Percentiles rank a stretch among this genome's conserved stretches.
phyloP scores from a whole-genome alignment of 2,888 invertebrate species.

The Xestia xanthographa region DNA sequence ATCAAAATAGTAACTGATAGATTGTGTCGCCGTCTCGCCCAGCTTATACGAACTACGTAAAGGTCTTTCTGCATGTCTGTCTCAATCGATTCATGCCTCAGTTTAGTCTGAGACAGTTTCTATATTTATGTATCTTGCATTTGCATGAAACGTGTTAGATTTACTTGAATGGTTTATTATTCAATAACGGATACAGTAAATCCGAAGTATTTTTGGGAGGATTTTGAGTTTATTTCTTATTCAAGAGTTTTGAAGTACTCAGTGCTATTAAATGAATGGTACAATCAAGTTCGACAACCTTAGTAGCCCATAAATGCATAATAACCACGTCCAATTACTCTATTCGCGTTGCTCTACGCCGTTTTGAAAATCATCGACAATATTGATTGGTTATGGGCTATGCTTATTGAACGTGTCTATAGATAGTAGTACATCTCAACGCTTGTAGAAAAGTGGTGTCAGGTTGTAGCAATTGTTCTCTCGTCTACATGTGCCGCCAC shows the following conservation, averaged over 20 bases:
- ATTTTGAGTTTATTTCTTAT: not conserved
- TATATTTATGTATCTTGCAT: slow-evolving; percentile 35
- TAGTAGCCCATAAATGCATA: slow-evolving; percentile 42
- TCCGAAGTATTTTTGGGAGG: not conserved
- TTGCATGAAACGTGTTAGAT: slow-evolving; percentile 11
- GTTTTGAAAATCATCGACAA: slow-evolving; percentile 62
- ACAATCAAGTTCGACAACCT: slow-evolving; percentile 54
- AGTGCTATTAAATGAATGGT: slow-evolving; percentile 7
- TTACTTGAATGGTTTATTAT: slow-evolving; percentile 5
- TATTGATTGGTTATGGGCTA: slow-evolving; percentile 63
- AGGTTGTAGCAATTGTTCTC: slow-evolving; percentile 75
- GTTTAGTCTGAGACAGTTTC: slow-evolving; percentile 31
- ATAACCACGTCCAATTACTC: slow-evolving; percentile 48
- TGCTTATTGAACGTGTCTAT: slow-evolving; percentile 61
- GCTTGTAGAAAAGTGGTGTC: slow-evolving; percentile 67
- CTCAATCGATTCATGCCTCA: slow-evolving; percentile 48
- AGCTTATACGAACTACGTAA: slow-evolving; percentile 31
- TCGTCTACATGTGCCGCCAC: slow-evolving; percentile 71
- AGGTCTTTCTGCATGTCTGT: slow-evolving; percentile 32
- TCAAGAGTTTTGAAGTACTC: not conserved
- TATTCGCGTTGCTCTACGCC: slow-evolving; percentile 48
- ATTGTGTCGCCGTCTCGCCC: slow-evolving; percentile 47
- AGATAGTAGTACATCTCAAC: slow-evolving; percentile 53
- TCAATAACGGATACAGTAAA: not conserved
- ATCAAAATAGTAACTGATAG: slow-evolving; percentile 57